A percentile compares a stretch with the other conserved stretches of the same genome.
Evolutionary conservation across 2,888 invertebrate species (phyloP).

Genomic region (Melinopterus prodromus): DNA sequence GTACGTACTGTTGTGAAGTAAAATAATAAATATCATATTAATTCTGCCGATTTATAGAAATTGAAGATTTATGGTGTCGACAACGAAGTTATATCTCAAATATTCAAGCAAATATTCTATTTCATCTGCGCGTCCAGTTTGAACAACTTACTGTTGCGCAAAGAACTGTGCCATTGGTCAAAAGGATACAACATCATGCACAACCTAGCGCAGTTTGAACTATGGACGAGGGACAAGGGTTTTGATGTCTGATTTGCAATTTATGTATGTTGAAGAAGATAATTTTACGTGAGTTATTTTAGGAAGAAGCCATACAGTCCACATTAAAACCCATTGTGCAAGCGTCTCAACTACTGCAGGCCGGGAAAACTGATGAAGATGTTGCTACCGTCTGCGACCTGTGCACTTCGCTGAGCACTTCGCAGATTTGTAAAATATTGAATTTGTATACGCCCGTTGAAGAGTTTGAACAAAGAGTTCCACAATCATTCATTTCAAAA

Average conservation of each 20-base stretch:
- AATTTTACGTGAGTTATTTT: conserved; percentile 40
- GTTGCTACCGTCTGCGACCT: conserved; percentile 92
- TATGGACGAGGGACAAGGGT: conserved; percentile 87
- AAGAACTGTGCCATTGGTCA: conserved; percentile 97
- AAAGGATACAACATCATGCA: conserved; percentile 97
- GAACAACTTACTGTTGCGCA: conserved; percentile 92
- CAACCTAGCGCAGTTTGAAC: conserved; percentile 92
- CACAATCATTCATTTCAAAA: conserved; percentile 82
- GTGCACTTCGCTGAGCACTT: conserved; percentile 87
- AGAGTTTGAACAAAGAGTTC: conserved; percentile 86
- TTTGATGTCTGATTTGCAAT: conserved; percentile 55
- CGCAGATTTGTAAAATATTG: conserved; percentile 84
- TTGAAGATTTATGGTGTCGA: conserved; percentile 81
- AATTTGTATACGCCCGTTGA: conserved; percentile 77
- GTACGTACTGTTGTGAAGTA: conserved; percentile 52
- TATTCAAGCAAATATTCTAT: conserved; percentile 92
- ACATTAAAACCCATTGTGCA: conserved; percentile 92
- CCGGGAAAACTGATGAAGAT: conserved; percentile 90
- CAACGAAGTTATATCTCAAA: conserved; percentile 79
- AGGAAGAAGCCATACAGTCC: conserved; percentile 75
- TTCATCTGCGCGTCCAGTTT: conserved; percentile 93
- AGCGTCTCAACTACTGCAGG: conserved; percentile 94
- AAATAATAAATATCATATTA: conserved; percentile 7
- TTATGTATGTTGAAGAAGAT: neutral
- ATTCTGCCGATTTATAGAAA: conserved; percentile 52